Conservation (phyloP, 2,888 invertebrate genomes). For the Diarsia rubi region DNA sequence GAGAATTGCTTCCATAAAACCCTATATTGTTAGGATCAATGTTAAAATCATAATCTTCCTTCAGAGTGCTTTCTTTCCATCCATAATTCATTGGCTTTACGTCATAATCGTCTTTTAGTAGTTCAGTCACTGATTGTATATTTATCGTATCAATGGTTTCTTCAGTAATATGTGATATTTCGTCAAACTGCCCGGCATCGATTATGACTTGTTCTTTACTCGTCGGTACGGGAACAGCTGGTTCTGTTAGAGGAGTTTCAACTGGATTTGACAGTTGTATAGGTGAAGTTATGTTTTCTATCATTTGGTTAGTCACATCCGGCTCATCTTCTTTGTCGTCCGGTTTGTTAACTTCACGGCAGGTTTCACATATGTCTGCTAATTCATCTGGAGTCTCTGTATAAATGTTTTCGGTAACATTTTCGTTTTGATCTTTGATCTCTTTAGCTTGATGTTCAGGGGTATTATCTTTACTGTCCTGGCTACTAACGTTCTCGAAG, state of each 20-base stretch:
- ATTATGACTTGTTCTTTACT: slow-evolving; percentile 43
- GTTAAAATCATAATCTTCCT: slow-evolving; percentile 73
- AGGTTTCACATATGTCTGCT: slow-evolving; percentile 82
- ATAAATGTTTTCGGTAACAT: slow-evolving; percentile 10
- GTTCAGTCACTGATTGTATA: slow-evolving; percentile 78
- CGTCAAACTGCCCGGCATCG: slow-evolving; percentile 66
- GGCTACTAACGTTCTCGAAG: slow-evolving; percentile 34
- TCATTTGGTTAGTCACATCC: slow-evolving; percentile 82
- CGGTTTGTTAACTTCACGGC: slow-evolving; percentile 80
- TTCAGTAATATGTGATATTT: slow-evolving; percentile 82
- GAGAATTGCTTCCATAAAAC: slow-evolving; percentile 76
- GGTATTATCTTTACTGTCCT: slow-evolving; percentile 14
- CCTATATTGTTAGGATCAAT: slow-evolving; percentile 73
- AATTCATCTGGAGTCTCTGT: slow-evolving; percentile 65
- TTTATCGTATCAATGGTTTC: slow-evolving; percentile 83
- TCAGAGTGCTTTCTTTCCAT: slow-evolving; percentile 71
- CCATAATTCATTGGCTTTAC: slow-evolving; percentile 71
- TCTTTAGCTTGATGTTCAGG: slow-evolving; percentile 26
- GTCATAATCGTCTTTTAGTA: slow-evolving; percentile 73
- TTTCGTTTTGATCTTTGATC: slow-evolving; percentile 22
- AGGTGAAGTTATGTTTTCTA: slow-evolving; percentile 85
- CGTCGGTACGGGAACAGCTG: slow-evolving; percentile 27
- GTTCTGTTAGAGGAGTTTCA: slow-evolving; percentile 77
- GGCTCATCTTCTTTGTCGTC: slow-evolving; percentile 77
- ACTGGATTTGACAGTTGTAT: slow-evolving; percentile 85